Percentiles rank a stretch among this genome's conserved stretches.
phyloP scores from a whole-genome alignment of 2,797 vertebrate species.

The Synanceia verrucosa region DNA sequence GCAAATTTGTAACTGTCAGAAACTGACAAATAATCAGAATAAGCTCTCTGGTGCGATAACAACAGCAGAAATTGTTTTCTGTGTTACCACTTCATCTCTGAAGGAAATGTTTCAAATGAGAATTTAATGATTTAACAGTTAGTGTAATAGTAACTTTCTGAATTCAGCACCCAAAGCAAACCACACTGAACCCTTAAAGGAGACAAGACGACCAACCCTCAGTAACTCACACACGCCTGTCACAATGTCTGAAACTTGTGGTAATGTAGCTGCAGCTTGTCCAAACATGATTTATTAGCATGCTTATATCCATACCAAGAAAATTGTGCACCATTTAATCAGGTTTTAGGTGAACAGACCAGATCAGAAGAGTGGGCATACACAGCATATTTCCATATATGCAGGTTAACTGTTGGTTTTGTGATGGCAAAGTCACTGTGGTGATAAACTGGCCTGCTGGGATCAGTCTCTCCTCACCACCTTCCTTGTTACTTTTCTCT shows the following conservation, averaged over 20 bases:
- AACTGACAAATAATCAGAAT: slow-evolving; percentile 16
- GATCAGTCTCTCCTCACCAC: not conserved
- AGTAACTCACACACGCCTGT: too few species aligned
- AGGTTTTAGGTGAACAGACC: not conserved
- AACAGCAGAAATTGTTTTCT: slow-evolving; percentile 30
- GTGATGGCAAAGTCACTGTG: slow-evolving; percentile 9
- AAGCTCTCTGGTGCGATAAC: not conserved
- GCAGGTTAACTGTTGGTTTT: slow-evolving; percentile 1
- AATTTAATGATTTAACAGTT: slow-evolving; percentile 33
- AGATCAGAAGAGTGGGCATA: not conserved
- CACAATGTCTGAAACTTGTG: not conserved
- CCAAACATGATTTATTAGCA: not conserved
- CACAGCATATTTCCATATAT: not conserved
- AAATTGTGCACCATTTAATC: not conserved
- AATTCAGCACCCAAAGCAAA: not conserved
- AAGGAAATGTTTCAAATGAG: slow-evolving; percentile 26
- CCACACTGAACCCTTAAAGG: not conserved
- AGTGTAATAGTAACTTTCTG: not conserved
- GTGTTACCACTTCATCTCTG: slow-evolving; percentile 26
- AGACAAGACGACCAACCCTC: not conserved
- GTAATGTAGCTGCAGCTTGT: not conserved
- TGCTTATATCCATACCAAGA: not conserved
- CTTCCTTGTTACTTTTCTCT: not conserved
- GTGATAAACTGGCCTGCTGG: slow-evolving; percentile 17
- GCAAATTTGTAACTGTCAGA: slow-evolving; percentile 32